Evolutionary conservation across 2,113 vertebrate species (phyloP).

Genomic region (Paramormyrops kingsleyae): DNA sequence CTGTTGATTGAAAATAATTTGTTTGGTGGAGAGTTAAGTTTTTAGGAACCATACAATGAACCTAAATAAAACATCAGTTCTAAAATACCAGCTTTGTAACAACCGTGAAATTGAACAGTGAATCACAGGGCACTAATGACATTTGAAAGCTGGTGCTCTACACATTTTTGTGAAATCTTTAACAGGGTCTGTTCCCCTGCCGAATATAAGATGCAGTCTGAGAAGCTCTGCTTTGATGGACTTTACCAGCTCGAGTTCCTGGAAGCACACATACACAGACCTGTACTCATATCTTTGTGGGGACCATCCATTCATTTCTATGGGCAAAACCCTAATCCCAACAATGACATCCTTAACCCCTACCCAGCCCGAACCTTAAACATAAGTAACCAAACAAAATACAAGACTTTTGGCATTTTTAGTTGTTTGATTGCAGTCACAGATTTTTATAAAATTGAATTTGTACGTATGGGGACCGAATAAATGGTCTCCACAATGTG

Average conservation of each 20-base stretch:
- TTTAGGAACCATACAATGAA: not conserved
- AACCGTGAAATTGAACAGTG: not conserved
- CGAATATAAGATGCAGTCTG: not conserved
- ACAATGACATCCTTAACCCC: too few relatives aligned
- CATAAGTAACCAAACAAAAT: too few relatives aligned
- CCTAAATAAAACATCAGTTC: not conserved
- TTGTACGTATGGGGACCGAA: too few relatives aligned
- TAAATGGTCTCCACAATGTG: too few relatives aligned
- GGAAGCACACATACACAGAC: not conserved
- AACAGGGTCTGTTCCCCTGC: not conserved
- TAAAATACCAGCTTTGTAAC: not conserved
- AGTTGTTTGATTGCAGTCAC: too few relatives aligned
- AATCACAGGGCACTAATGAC: not conserved
- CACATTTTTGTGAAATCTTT: not conserved
- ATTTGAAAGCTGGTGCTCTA: not conserved
- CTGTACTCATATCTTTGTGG: too few relatives aligned
- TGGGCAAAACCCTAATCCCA: too few relatives aligned
- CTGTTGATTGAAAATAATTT: not conserved
- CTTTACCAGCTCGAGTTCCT: slow-evolving; percentile 14
- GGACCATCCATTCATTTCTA: too few relatives aligned
- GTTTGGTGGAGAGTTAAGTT: not conserved
- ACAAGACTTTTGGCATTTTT: too few relatives aligned
- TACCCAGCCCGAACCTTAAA: too few relatives aligned
- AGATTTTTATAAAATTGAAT: too few relatives aligned
- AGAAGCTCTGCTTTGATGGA: not conserved